Base-by-base conservation (phyloP, 2,113 vertebrate species). In the Microcebus lehilahytsara region DNA sequence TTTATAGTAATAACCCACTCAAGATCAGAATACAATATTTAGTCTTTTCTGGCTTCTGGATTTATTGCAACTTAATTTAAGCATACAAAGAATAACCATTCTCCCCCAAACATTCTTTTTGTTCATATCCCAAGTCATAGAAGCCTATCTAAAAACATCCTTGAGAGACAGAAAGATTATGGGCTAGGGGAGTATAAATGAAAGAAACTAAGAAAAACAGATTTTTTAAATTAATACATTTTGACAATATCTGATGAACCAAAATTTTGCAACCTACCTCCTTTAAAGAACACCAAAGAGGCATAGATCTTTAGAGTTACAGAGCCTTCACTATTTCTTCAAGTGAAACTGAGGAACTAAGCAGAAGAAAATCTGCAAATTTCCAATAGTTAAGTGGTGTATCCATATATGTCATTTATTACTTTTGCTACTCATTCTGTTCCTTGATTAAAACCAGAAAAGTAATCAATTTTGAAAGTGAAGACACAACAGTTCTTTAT, bases 391-490 rank as follows among this genome's bases (percentile, higher is more conserved):
- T 78, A 80, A 56, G 53, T 56, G 67, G 0, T 72, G 6, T 62
- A 77, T 83, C 16, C 74, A 86, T 34, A 75, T 95, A 80, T 53
- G 34, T 19, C 56, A 46, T 30, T 58, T 78, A 67, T 71, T 75
- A 30, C 60, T 51, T 91, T 87, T 51, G 25, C 62, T 92, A 83
- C 37, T 66, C 46, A 49, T 56, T 93, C 64, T 92, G 53, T 66
- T 72, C 64, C 46, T 84, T 85, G 25, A 79, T 72, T 89, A 72
- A 93, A 93, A 93, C 30, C 34, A 91, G 88, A 84, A 49, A 91
- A 87, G 62, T 49, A 51, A 46, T 62, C 12, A 75, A 32, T 86
- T 93, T 90, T 83, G 58, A 95, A 88, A 37, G 53, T 40, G 40
- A 84, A 89, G 9, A 67, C 27, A 69, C 34, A 46, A 40, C 2